Conservation (phyloP, 2,113 vertebrate species). For the Cyprinodon tularosa region DNA sequence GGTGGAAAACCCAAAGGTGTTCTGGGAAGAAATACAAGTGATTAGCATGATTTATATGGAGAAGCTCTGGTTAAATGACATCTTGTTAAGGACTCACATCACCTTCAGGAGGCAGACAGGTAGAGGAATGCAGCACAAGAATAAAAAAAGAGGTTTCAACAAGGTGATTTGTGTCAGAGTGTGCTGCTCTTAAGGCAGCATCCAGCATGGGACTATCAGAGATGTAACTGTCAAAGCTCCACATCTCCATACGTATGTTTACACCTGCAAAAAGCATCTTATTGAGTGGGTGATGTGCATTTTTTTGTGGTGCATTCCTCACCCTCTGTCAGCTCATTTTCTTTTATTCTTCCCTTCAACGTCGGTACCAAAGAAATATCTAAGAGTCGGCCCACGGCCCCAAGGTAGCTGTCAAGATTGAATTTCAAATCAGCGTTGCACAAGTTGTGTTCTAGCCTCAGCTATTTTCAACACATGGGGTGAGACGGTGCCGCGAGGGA, state of each 20-base stretch:
- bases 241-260: conserved; percentile 4
- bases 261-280: conserved; percentile 31
- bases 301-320: conserved; percentile 11
- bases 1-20: conserved; percentile 4
- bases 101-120: conserved; percentile 56
- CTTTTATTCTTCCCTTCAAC: conserved; percentile 22
- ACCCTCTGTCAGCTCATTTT: conserved; percentile 15
- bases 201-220: conserved; percentile 13
- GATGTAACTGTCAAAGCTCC: conserved; percentile 9
- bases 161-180: conserved; percentile 49
- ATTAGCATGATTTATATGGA: conserved; percentile 32
- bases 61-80: conserved; percentile 31
- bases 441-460: conserved; percentile 61
- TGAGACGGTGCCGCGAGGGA: conserved; percentile 50
- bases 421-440: conserved; percentile 74
- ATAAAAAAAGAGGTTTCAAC: conserved; percentile 53
- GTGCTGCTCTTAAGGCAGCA: conserved; percentile 32
- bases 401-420: conserved; percentile 57
- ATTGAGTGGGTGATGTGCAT: conserved; percentile 13
- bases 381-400: conserved; percentile 41
- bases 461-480: conserved; percentile 60
- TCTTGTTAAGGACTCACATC: conserved; percentile 25
- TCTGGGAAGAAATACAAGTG: conserved; percentile 16
- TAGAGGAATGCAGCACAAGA: conserved; percentile 31
- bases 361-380: conserved; percentile 35